Base-by-base conservation (phyloP, 2,113 vertebrate genomes). In the Brachyhypopomus occidentalis region DNA sequence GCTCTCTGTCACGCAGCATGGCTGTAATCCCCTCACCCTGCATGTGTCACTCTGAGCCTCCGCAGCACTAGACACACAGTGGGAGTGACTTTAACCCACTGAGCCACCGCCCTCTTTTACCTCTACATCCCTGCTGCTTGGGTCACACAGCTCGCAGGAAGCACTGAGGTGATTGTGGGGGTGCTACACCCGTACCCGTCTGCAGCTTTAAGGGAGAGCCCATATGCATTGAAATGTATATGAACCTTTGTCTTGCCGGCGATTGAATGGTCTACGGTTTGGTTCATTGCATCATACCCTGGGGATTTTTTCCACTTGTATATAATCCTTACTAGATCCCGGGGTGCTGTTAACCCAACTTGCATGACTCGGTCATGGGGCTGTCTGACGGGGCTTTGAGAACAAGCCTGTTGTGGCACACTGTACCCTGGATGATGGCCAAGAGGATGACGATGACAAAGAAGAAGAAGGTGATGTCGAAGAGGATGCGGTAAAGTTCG, bases 381-480 rank as follows among this genome's bases (percentile, higher is more conserved):
- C 41, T 41, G 41, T 41, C 41, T 9, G 9, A 41, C 41, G 41
- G 5, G 9, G 45, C 45, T 52, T 52, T 52, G 12, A 52, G 12
- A 11, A 14, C 45, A 52, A 63, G 60, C 16, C 38, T 2, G 30
- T 14, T 75, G 59, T 38, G 22, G 22, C n/a, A 75, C 69, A 69
- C 14, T 12, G 19, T 90, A 98, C 98, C 98, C 93, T 99, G 98
- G 88, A 99, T 99, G 87, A 99, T 99, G 87, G 98, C 98, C 91
- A 99, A 90, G 48, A 99, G 91, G 90, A 99, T 99, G 88, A 98
- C 98, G 73, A 99, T 98, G 86, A 99, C 98, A 12, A 99, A 99
- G 93, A 99, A 99, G 94, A 99, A 99, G 89, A 99, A 99, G 2
- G 98, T 98, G 84, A 99, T 99, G 91, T 99, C 98, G 59, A 99